Conservation (phyloP, 92 coral and sea anemone species). For the Palythoa heliodiscus region DNA sequence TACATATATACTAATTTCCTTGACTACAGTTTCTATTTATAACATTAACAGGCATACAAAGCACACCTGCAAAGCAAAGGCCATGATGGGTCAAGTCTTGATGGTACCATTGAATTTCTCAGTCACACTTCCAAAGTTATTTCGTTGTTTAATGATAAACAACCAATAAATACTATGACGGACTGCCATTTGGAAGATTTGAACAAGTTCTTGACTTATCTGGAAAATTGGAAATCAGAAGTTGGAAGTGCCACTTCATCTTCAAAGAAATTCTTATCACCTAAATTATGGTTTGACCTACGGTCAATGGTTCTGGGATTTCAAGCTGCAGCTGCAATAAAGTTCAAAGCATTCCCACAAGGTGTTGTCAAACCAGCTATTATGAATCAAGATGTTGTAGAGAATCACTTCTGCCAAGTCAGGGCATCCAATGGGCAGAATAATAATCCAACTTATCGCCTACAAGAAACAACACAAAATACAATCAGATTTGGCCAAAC, state of each 20-base stretch:
- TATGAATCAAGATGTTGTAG: slow-evolving; percentile 56
- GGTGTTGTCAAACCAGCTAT: slow-evolving; percentile 57
- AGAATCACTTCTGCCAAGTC: slow-evolving; percentile 60
- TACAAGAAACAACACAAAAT: slow-evolving; percentile 19
- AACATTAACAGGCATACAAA: slow-evolving; percentile 61
- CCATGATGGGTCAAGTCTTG: slow-evolving; percentile 45
- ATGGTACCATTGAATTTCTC: slow-evolving; percentile 41
- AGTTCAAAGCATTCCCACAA: slow-evolving; percentile 23
- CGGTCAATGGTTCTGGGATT: slow-evolving; percentile 60
- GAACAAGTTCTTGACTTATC: slow-evolving; percentile 19
- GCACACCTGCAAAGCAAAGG: slow-evolving; percentile 50
- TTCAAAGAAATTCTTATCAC: slow-evolving; percentile 47
- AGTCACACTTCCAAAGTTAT: slow-evolving; percentile 45
- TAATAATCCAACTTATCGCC: slow-evolving; percentile 53
- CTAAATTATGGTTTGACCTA: slow-evolving; percentile 57
- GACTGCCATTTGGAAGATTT: slow-evolving; percentile 47
- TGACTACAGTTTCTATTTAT: too few relatives aligned
- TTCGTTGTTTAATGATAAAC: slow-evolving; percentile 50
- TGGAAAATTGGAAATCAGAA: slow-evolving; percentile 48
- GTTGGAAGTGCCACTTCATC: slow-evolving; percentile 13
- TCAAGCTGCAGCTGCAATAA: slow-evolving; percentile 33
- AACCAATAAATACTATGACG: slow-evolving; percentile 6
- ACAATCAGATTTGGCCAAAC: slow-evolving; percentile 61
- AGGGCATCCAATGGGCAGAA: slow-evolving; percentile 54
- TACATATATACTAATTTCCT: too few relatives aligned